phyloP scores from a whole-genome alignment of 92 coral and sea anemone genomes.

The Epizoanthus scotinus region DNA sequence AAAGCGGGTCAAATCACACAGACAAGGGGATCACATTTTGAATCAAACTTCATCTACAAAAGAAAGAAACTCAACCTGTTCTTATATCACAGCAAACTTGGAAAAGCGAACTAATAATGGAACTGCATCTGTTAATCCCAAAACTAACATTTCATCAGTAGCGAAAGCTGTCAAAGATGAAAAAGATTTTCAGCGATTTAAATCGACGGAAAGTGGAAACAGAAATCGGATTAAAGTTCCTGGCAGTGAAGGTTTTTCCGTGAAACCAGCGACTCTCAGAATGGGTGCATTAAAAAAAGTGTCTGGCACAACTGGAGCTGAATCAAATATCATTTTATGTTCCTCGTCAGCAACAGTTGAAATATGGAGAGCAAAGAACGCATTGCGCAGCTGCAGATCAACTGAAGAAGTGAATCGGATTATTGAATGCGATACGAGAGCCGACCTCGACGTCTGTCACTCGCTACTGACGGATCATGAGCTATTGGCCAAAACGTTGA shows the following conservation, averaged over 20 bases:
- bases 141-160: too few relatives aligned
- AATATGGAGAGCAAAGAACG: slow-evolving; percentile 8
- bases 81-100: not conserved
- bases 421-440: not conserved
- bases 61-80: not conserved
- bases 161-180: not conserved
- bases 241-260: not conserved
- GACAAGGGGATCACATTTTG: not conserved
- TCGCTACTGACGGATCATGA: slow-evolving; percentile 6
- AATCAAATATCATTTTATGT: not conserved
- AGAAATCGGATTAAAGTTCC: not conserved
- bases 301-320: not conserved
- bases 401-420: not conserved
- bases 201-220: not conserved
- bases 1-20: not conserved
- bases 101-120: not conserved
- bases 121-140: not conserved
- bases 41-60: not conserved
- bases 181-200: not conserved
- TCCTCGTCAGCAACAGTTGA: slow-evolving; percentile 19
- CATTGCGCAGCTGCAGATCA: not conserved
- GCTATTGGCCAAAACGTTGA: not conserved
- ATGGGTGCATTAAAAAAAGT: not conserved
- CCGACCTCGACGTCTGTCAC: not conserved
- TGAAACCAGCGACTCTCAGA: not conserved